These are phyloP conservation scores for Melopsittacus undulatus DNA, from an alignment of 2,797 vertebrate genomes.

Conservation along the genomic window DNA sequence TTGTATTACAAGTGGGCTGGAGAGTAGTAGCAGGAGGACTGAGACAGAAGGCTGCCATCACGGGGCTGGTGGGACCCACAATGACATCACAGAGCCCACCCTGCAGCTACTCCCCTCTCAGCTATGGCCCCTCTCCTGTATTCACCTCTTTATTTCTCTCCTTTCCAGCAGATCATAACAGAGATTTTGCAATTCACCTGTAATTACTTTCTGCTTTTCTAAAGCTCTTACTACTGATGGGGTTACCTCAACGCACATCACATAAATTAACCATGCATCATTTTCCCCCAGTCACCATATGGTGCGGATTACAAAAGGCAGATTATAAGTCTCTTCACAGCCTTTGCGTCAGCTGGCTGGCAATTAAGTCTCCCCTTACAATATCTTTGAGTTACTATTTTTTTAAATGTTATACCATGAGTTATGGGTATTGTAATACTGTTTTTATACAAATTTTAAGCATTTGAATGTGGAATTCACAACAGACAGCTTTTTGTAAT, in stretches of 20 bases:
- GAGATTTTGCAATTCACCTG: not conserved
- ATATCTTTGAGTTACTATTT: not conserved
- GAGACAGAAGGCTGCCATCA: not conserved
- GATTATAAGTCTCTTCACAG: not conserved
- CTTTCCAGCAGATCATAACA: not conserved
- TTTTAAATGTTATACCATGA: not conserved
- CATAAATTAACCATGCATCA: not conserved
- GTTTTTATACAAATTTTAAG: not conserved
- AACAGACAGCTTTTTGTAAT: not conserved
- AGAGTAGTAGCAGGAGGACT: not conserved
- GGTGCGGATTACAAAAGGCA: not conserved
- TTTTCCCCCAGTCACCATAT: not conserved
- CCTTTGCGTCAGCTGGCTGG: not conserved
- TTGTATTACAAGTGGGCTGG: not conserved
- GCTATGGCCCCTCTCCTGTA: not conserved
- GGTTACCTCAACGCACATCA: not conserved
- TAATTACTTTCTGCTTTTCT: not conserved
- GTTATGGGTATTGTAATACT: not conserved
- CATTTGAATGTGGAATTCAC: not conserved
- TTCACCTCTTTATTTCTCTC: not conserved
- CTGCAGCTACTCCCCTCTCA: not conserved
- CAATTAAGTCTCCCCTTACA: not conserved
- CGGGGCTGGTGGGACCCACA: not conserved
- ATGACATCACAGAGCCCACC: rapidly evolving
- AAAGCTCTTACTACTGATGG: not conserved